Conservation (phyloP, 2,797 vertebrate genomes). For the Picus viridis region DNA sequence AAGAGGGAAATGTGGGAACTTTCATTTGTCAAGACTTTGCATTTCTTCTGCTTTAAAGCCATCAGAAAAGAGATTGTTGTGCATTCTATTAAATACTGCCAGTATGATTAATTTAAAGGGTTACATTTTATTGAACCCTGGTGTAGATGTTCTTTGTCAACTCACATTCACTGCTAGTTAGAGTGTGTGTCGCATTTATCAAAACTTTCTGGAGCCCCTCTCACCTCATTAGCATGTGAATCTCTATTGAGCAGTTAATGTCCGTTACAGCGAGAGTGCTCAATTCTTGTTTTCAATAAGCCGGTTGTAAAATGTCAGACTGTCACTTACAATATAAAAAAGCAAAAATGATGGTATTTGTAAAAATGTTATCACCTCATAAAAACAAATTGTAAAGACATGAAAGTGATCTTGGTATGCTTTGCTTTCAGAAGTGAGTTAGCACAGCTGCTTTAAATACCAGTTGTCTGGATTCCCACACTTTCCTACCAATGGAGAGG, state of each 20-base stretch:
- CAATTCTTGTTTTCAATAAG: slow-evolving; percentile 87
- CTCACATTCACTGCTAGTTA: slow-evolving; percentile 82
- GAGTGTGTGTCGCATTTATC: slow-evolving; percentile 84
- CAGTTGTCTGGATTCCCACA: slow-evolving; percentile 90
- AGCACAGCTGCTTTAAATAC: slow-evolving; percentile 87
- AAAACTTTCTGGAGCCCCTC: slow-evolving; percentile 88
- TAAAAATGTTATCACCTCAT: slow-evolving; percentile 89
- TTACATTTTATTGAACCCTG: slow-evolving; percentile 82
- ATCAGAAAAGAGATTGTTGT: slow-evolving; percentile 82
- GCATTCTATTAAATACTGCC: slow-evolving; percentile 82
- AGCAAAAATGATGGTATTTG: slow-evolving; percentile 88
- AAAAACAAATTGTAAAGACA: slow-evolving; percentile 88
- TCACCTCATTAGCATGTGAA: slow-evolving; percentile 95
- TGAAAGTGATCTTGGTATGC: slow-evolving; percentile 85
- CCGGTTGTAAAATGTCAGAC: slow-evolving; percentile 89
- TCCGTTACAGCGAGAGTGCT: slow-evolving; percentile 87
- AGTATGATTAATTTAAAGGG: slow-evolving; percentile 87
- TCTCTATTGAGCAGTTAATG: slow-evolving; percentile 91
- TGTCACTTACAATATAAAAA: slow-evolving; percentile 89
- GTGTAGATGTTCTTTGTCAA: slow-evolving; percentile 83
- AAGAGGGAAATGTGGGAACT: slow-evolving; percentile 80
- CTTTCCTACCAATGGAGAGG: slow-evolving; percentile 88
- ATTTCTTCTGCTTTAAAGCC: slow-evolving; percentile 78
- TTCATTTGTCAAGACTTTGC: slow-evolving; percentile 76
- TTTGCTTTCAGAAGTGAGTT: slow-evolving; percentile 84